Evolutionary conservation across 2,113 vertebrate species (phyloP).

Genomic region (Tursiops truncatus): DNA sequence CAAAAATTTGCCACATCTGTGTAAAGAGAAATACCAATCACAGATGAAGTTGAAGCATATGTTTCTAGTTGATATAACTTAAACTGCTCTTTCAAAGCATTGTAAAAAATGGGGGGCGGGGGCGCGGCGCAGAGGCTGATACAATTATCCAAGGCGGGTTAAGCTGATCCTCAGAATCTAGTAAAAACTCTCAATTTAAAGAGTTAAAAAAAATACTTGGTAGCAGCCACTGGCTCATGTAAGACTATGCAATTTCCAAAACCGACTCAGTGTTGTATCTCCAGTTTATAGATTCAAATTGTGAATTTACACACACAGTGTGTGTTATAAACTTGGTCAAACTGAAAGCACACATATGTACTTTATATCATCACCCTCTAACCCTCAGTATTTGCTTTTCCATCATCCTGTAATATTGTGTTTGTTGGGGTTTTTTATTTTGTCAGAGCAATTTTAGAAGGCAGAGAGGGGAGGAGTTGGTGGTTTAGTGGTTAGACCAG

Average conservation of each 20-base stretch:
- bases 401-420: background rate
- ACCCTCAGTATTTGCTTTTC: background rate
- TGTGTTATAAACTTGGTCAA: background rate
- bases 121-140: background rate
- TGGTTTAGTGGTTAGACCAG: background rate
- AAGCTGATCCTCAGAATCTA: constrained; percentile 57
- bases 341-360: background rate
- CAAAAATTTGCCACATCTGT: constrained; percentile 66
- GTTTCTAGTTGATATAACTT: constrained; percentile 74
- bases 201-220: constrained; percentile 49
- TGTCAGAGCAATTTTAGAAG: background rate
- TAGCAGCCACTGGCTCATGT: background rate
- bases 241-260: background rate
- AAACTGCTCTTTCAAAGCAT: constrained; percentile 74
- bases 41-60: constrained; percentile 71
- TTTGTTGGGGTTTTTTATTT: background rate
- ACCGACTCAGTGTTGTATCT: background rate
- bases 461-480: background rate
- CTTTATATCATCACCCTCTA: background rate
- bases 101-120: constrained; percentile 55
- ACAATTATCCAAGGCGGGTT: constrained; percentile 56
- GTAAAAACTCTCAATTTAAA: constrained; percentile 53
- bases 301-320: background rate
- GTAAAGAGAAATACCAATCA: constrained; percentile 67
- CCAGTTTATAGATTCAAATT: constrained; percentile 5